Conservation (phyloP, 2,888 invertebrate species). For the Monopis laevigella region DNA sequence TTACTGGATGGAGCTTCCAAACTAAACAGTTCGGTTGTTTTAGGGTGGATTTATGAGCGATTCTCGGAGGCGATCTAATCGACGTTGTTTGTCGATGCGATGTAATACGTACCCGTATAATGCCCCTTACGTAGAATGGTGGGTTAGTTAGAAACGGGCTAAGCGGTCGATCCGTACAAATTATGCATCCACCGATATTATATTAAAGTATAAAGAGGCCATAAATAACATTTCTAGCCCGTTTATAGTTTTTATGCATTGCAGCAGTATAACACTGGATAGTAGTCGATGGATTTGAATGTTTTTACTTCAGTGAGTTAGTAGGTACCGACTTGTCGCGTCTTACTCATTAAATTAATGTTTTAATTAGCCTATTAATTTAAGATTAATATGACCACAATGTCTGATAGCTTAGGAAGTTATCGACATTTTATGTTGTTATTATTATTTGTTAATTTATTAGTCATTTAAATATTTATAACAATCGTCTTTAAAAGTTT, state of each 20-base stretch:
- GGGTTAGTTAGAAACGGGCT: constrained; percentile 5
- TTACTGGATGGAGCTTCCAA: constrained; percentile 61
- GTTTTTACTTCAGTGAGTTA: too few relatives aligned
- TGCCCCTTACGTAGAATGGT: constrained; percentile 1
- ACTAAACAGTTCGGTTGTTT: constrained; percentile 62
- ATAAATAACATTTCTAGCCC: neutral
- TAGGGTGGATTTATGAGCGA: constrained; percentile 56
- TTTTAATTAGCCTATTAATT: too few relatives aligned
- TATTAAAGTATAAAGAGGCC: constrained; percentile 3
- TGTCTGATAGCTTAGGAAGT: too few relatives aligned
- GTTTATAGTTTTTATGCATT: constrained; percentile 1
- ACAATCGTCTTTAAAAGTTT: too few relatives aligned
- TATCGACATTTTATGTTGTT: too few relatives aligned
- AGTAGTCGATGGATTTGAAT: too few relatives aligned
- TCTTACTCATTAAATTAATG: too few relatives aligned
- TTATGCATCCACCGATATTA: constrained; percentile 7
- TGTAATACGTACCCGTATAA: constrained; percentile 22
- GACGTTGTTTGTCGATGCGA: constrained; percentile 36
- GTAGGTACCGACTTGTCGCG: too few relatives aligned
- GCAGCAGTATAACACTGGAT: too few relatives aligned
- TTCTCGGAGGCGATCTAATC: constrained; percentile 57
- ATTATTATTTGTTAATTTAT: too few relatives aligned
- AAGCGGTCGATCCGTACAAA: constrained; percentile 6
- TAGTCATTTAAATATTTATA: too few relatives aligned
- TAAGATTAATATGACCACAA: too few relatives aligned